phyloP scores from a whole-genome alignment of 2,888 invertebrate genomes.

The Dryocosmus kuriphilus region DNA sequence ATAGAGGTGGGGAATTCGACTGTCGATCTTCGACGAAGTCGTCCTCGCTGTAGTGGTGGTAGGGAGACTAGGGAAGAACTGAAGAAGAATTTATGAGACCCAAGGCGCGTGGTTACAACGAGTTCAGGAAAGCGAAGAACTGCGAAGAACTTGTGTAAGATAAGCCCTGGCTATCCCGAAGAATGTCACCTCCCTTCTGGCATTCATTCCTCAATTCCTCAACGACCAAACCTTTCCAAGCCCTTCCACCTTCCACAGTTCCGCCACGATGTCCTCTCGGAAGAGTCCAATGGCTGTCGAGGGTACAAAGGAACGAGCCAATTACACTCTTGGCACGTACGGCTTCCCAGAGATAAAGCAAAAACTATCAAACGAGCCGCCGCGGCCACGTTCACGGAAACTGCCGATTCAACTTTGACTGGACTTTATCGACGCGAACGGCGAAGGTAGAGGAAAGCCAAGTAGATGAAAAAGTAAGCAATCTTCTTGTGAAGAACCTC shows the following conservation, averaged over 20 bases:
- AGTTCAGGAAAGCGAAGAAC: conserved; percentile 51
- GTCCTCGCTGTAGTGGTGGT: conserved; percentile 42
- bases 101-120: conserved; percentile 50
- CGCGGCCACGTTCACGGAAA: conserved; percentile 65
- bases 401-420: conserved; percentile 47
- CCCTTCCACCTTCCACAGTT: conserved; percentile 14
- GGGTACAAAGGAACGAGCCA: conserved; percentile 61
- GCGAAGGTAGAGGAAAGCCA: conserved; percentile 7
- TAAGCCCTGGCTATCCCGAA: conserved; percentile 55
- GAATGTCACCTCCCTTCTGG: conserved; percentile 61
- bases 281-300: conserved; percentile 64
- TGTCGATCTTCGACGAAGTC: conserved; percentile 49
- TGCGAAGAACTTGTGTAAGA: conserved; percentile 54
- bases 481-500: conserved; percentile 30
- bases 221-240: not conserved
- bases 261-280: conserved; percentile 47
- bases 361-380: conserved; percentile 73
- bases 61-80: conserved; percentile 40
- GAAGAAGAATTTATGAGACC: conserved; percentile 60
- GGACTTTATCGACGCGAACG: conserved; percentile 14
- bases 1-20: conserved; percentile 6
- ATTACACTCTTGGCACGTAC: conserved; percentile 66
- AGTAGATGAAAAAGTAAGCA: conserved; percentile 26
- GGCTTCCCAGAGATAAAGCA: conserved; percentile 66
- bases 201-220: conserved; percentile 50